Evolutionary conservation across 2,113 vertebrate genomes (phyloP), one percentile per base, ranked within the genome.

Genomic region (Solea senegalensis): DNA sequence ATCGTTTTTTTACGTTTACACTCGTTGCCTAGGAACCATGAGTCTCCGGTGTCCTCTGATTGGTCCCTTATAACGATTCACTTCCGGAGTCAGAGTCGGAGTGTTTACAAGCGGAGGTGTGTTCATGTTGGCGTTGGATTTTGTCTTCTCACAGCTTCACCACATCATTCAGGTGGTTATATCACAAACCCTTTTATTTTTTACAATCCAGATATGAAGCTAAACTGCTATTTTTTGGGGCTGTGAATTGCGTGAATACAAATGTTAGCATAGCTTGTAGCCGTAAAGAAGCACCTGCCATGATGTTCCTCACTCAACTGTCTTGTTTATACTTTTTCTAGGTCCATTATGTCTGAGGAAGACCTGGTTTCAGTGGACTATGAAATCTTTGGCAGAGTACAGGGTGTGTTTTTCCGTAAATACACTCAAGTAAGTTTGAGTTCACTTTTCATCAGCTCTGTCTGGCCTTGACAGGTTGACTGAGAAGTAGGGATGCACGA

Each of bases 321-420:
- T 75, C 27, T 79, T 63, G 2, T 88, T 59, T 40, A 58, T 57
- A 27, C 9, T 40, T 69, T 13, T 84, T 87, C 27, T 16, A 71
- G 86, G 8, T 50, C 44, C 88, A 70, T 10, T 70, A 98, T 98
- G 97, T 94, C 94, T 40, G 87, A 85, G 60, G 91, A 93, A 68
- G 92, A 91, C 0, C 69, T 97, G 1, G 7, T 97, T 45, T 96
- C 96, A 0, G 94, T 98, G 91, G 95, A 99, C 78, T 98, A 96
- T 76, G 96, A 98, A 83, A 86, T 98, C 74, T 95, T 78, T 86
- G 97, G 97, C 62, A 96, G 86, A 84, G 97, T 99, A 54, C 97
- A 98, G 90, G 95, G 96, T 26, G 96, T 98, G 51, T 98, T 98
- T 90, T 98, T 98, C 86, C 95, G 96, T 65, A 99, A 98, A 88